Conservation (phyloP, 2,888 invertebrate species). For the Encarsia formosa region DNA sequence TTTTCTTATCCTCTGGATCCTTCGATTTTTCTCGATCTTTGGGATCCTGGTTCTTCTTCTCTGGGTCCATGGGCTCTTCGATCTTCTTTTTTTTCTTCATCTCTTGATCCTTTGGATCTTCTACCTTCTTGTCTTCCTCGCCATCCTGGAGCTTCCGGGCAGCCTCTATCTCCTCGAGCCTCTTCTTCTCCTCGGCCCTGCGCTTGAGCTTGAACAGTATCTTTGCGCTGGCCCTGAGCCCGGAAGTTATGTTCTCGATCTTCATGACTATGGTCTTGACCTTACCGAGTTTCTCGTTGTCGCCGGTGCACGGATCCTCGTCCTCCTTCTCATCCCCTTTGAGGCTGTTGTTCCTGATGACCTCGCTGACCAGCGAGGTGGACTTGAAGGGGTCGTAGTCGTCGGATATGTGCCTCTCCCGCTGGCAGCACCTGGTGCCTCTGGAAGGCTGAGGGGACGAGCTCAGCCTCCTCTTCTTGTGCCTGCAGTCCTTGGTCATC, state of each 20-base stretch:
- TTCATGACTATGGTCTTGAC: slow-evolving; percentile 11
- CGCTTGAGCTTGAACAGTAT: too few relatives aligned
- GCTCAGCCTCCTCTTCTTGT: neutral
- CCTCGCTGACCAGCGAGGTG: slow-evolving; percentile 19
- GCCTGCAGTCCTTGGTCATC: neutral
- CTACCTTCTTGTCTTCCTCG: neutral
- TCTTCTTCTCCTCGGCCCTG: neutral
- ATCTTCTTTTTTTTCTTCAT: neutral
- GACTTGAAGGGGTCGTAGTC: slow-evolving; percentile 14
- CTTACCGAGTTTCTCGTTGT: neutral
- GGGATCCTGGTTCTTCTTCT: neutral
- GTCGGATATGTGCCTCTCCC: neutral
- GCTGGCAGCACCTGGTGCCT: neutral
- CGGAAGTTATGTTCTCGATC: slow-evolving; percentile 13
- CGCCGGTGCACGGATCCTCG: neutral
- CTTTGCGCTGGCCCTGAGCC: neutral
- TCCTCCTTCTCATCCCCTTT: neutral
- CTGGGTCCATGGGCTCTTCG: neutral
- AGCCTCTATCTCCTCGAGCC: neutral
- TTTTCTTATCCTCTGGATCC: neutral
- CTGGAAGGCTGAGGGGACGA: neutral
- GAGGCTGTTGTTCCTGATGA: slow-evolving; percentile 6
- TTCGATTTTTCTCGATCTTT: neutral
- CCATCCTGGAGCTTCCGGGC: neutral
- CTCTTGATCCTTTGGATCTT: neutral